Evolutionary conservation across 2,888 invertebrate genomes (phyloP), one percentile per base, ranked within the genome.

Genomic region (Dasypolia templi): DNA sequence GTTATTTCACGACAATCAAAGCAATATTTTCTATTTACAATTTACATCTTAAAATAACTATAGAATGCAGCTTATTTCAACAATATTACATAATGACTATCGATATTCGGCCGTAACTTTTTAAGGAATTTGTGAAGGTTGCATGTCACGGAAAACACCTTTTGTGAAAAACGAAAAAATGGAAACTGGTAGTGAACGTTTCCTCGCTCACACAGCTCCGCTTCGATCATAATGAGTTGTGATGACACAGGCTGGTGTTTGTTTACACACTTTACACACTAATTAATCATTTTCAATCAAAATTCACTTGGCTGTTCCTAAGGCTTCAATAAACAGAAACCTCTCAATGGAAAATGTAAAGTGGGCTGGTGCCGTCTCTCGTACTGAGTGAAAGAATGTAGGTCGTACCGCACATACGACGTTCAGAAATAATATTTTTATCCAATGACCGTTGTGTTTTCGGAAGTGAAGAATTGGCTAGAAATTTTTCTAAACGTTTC

Each of bases 211-310:
- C 22, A 42, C 32, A 49, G 32, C 56, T 51, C 49, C 35, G 29
- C 44, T 29, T 35, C 39, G 22, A 17, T 53, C 26, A 26, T 49
- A 49, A 53, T 3, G 1, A 53, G 44, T 39, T 65, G 22, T 44
- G 42, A n/a, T 79, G 32, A 6, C 32, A n/a, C 12, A 19, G 22
- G 44, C 1, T 53, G 22, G 29, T 44, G 32, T 32, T 26, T 65
- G 44, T 64, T 67, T 61, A 39, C 42, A n/a, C 29, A 49, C 35
- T 64, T 67, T 61, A 39, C 42, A n/a, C 29, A 49, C 35, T 62
- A 78, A 83, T 81, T 79, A 72, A 79, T 83, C 42, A 72, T 83
- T 53, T 65, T 72, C 79, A 35, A 79, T 83, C 61, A 69, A 65
- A 83, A 72, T 65, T 56, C 39, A 56, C 58, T 78, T 71, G 11